phyloP scores from a whole-genome alignment of 2,888 invertebrate genomes.

The Amphimallon solstitiale region DNA sequence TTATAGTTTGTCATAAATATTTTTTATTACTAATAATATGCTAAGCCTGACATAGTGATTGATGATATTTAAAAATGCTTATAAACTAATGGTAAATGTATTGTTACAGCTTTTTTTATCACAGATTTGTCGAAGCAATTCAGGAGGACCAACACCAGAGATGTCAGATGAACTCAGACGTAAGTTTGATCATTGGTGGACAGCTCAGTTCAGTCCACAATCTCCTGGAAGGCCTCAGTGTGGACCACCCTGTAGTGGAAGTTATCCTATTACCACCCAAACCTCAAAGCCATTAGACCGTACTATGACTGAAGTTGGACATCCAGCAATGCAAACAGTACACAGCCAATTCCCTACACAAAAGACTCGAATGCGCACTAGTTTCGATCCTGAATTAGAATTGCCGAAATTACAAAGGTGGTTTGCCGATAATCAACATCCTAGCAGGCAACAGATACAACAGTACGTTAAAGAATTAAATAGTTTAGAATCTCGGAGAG shows the following conservation, averaged over 20 bases:
- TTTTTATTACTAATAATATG: no score
- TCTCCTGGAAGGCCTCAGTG: conserved; percentile 59
- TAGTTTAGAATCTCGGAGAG: conserved; percentile 88
- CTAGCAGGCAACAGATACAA: conserved; percentile 95
- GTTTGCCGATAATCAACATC: conserved; percentile 98
- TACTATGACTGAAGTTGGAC: conserved; percentile 69
- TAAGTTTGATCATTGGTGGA: conserved; percentile 94
- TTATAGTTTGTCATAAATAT: no score
- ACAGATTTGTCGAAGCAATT: conserved; percentile 82
- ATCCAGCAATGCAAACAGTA: conserved; percentile 81
- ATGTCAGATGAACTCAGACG: conserved; percentile 85
- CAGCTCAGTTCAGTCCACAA: conserved; percentile 75
- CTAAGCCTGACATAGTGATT: background rate
- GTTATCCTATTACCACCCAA: conserved; percentile 64
- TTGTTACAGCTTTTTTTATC: conserved; percentile 78
- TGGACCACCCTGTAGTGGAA: conserved; percentile 64
- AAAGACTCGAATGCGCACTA: conserved; percentile 94
- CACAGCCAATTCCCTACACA: conserved; percentile 82
- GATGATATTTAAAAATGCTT: background rate
- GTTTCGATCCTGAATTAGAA: conserved; percentile 96
- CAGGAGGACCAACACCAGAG: conserved; percentile 75
- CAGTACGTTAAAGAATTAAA: conserved; percentile 95
- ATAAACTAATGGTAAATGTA: conserved; percentile 17
- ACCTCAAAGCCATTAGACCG: conserved; percentile 62
- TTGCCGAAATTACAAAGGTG: conserved; percentile 95